phyloP scores from a whole-genome alignment of 92 coral and sea anemone species.

The Metridium senile region DNA sequence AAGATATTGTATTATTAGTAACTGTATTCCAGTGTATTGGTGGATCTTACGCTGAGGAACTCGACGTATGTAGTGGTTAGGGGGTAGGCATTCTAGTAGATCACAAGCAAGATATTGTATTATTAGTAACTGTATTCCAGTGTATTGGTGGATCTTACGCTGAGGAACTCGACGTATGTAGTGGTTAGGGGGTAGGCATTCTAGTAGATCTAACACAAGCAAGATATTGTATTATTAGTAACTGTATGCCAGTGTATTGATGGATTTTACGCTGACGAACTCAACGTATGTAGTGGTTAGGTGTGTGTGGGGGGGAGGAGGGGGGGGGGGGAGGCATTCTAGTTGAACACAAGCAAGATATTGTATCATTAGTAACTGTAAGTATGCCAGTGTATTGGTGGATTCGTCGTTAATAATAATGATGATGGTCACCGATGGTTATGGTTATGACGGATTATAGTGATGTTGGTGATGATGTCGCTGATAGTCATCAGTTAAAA shows the following conservation, averaged over 20 bases:
- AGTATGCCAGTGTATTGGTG: not conserved
- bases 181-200: conserved; percentile 91
- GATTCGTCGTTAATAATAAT: conserved; percentile 10
- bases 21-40: not conserved
- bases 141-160: conserved; percentile 53
- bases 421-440: not conserved
- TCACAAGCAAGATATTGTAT: not conserved
- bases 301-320: too few species aligned
- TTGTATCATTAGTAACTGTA: not conserved
- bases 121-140: not conserved
- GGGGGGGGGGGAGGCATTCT: conserved; percentile 82
- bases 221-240: not conserved
- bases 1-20: not conserved
- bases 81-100: conserved; percentile 80
- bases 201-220: conserved; percentile 31
- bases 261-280: conserved; percentile 88
- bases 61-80: conserved; percentile 90
- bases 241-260: not conserved
- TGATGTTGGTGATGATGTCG: not conserved
- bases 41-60: conserved; percentile 89
- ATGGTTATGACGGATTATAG: too few species aligned
- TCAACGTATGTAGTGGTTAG: conserved; percentile 90
- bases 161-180: conserved; percentile 93
- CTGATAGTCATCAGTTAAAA: too few species aligned
- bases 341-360: not conserved